phyloP scores from a whole-genome alignment of 2,888 invertebrate genomes.

The Chrysolina americana region DNA sequence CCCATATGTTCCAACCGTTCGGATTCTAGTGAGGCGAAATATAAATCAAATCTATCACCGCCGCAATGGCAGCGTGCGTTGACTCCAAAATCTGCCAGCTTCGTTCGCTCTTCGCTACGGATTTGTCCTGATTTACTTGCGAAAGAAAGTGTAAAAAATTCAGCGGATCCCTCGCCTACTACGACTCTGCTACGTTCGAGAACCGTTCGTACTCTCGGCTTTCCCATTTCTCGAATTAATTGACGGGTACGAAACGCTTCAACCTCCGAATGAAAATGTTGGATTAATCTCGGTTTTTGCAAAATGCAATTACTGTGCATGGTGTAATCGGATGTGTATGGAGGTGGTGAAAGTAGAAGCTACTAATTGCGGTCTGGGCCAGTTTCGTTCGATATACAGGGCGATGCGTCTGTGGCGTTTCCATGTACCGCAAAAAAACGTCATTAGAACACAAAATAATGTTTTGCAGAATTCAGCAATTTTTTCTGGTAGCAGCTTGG shows the following conservation, averaged over 20 bases:
- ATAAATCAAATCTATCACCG: background rate
- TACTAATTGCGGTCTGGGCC: constrained; percentile 13
- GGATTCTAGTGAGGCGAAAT: background rate
- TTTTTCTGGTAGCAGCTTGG: too few species aligned
- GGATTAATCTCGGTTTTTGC: constrained; percentile 39
- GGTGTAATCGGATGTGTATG: constrained; percentile 30
- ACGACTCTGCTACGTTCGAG: too few species aligned
- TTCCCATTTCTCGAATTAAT: constrained; percentile 39
- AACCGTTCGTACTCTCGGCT: background rate
- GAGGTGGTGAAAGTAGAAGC: constrained; percentile 34
- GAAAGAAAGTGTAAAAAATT: constrained; percentile 17
- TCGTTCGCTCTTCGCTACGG: too few species aligned
- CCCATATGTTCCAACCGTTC: background rate
- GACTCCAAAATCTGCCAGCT: constrained; percentile 5
- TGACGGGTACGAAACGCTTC: constrained; percentile 25
- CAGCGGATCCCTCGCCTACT: too few species aligned
- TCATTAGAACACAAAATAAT: too few species aligned
- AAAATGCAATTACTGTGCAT: constrained; percentile 33
- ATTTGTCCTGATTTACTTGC: constrained; percentile 24
- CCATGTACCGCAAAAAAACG: too few species aligned
- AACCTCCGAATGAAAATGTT: constrained; percentile 36
- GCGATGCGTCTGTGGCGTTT: background rate
- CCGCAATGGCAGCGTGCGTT: constrained; percentile 5
- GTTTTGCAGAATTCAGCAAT: too few species aligned
- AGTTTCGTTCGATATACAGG: constrained; percentile 14